Conservation (phyloP, 2,888 invertebrate species). For the Chloromyia formosa region DNA sequence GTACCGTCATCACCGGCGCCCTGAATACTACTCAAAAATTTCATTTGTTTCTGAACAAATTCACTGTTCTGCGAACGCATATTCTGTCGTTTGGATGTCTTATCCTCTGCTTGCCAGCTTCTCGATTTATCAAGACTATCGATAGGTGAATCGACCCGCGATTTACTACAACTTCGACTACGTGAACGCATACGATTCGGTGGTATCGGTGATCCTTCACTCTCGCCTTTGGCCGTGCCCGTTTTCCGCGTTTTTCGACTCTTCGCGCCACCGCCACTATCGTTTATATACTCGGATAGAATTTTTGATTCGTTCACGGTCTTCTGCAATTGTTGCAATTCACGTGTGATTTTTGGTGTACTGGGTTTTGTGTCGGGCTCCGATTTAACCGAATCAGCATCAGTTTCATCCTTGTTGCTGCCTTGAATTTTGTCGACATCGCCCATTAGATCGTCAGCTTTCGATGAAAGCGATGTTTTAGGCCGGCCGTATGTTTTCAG, state of each 20-base stretch:
- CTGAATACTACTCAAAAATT: slow-evolving; percentile 69
- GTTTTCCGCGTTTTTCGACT: slow-evolving; percentile 61
- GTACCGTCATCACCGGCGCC: slow-evolving; percentile 49
- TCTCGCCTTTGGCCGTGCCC: slow-evolving; percentile 46
- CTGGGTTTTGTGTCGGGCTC: slow-evolving; percentile 48
- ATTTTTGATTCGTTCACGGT: slow-evolving; percentile 76
- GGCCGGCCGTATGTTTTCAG: slow-evolving; percentile 21
- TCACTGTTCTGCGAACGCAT: slow-evolving; percentile 73
- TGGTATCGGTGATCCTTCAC: slow-evolving; percentile 25
- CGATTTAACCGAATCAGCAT: slow-evolving; percentile 42
- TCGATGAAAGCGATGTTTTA: background rate
- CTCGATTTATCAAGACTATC: slow-evolving; percentile 35
- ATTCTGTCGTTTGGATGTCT: slow-evolving; percentile 62
- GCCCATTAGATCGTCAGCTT: background rate
- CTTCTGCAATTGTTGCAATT: slow-evolving; percentile 71
- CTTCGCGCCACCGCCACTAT: slow-evolving; percentile 66
- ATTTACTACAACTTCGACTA: slow-evolving; percentile 57
- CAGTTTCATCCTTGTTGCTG: slow-evolving; percentile 26
- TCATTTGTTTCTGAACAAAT: slow-evolving; percentile 70
- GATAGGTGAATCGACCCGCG: slow-evolving; percentile 43
- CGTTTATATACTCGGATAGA: slow-evolving; percentile 68
- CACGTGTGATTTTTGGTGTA: slow-evolving; percentile 65
- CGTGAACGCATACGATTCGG: slow-evolving; percentile 53
- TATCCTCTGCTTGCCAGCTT: slow-evolving; percentile 47
- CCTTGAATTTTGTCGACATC: background rate